Evolutionary conservation across 2,888 invertebrate genomes (phyloP), one percentile per base, ranked within the genome.

Genomic region (Caradrina kadenii): DNA sequence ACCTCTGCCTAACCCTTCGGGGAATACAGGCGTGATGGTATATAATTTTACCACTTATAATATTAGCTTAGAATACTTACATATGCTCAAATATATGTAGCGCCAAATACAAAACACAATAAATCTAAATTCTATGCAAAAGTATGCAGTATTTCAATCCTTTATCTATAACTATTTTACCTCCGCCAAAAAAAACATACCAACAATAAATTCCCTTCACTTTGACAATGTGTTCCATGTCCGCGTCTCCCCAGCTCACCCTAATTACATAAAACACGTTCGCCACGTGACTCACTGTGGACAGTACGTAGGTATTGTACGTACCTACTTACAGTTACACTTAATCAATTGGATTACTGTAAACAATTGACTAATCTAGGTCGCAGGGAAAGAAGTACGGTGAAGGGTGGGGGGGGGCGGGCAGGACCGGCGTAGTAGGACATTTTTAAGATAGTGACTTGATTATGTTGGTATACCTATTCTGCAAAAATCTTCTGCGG

Each of bases 311-410:
- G 6, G 26, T 35, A 22, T 26, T 42, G 48, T 48, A n/a, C 1
- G 31, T 72, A 68, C 58, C 42, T 48, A 42, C 42, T 11, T 73
- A 73, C 82, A 69, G 84, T 84, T 79, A 75, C 8, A 56, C 64
- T 61, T 78, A 76, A 84, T 83, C 82, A 80, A 83, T 84, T 76
- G 78, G 72, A 79, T 82, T 78, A 76, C 71, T 71, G 62, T 78
- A 76, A 76, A 82, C 78, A 82, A 70, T 70, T 64, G 52, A 61
- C 63, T 52, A 61, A 76, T 71, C 60, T 83, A 66, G 84, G 82
- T 73, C 73, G 59, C 19, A 15, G 55, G 42, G 22, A 48, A 35
- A 17, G 21, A 42, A 19, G 5, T 10, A 0, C 4, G 0, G 8
- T 13, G 7, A 35, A 0, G 19, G n/a, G 8, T 19, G 4, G 31